Conservation (phyloP, 92 coral and sea anemone species). For the Actinernus sp. region DNA sequence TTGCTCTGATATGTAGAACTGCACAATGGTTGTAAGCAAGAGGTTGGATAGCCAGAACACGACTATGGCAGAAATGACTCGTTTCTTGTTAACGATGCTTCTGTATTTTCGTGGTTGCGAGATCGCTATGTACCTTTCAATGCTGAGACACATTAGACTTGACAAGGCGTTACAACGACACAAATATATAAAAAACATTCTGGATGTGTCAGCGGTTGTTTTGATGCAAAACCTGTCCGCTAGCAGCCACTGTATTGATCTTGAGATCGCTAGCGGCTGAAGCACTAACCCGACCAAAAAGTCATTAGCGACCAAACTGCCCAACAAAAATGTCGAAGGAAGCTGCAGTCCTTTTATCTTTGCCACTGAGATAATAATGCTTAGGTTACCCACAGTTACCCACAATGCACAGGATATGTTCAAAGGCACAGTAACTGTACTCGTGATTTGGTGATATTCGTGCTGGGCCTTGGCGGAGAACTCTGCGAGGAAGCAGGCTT, state of each 20-base stretch:
- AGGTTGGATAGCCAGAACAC: neutral
- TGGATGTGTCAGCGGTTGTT: neutral
- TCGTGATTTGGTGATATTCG: neutral
- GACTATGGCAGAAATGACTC: neutral
- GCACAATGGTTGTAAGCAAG: neutral
- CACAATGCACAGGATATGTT: neutral
- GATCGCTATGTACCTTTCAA: neutral
- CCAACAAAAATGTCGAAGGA: neutral
- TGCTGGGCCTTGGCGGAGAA: neutral
- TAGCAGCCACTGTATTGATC: neutral
- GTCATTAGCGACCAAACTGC: neutral
- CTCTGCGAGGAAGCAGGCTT: neutral
- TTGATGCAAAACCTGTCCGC: neutral
- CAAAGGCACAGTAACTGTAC: neutral
- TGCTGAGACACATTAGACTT: neutral
- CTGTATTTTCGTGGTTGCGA: neutral
- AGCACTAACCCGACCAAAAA: neutral
- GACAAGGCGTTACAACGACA: neutral
- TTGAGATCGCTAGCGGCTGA: neutral
- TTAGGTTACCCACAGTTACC: neutral
- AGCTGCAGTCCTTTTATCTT: neutral
- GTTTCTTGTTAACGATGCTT: neutral
- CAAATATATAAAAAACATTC: neutral
- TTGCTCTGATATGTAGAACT: neutral
- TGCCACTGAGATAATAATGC: neutral